Base-by-base conservation (phyloP, 2,888 invertebrate genomes). In the Auanema sp. region DNA sequence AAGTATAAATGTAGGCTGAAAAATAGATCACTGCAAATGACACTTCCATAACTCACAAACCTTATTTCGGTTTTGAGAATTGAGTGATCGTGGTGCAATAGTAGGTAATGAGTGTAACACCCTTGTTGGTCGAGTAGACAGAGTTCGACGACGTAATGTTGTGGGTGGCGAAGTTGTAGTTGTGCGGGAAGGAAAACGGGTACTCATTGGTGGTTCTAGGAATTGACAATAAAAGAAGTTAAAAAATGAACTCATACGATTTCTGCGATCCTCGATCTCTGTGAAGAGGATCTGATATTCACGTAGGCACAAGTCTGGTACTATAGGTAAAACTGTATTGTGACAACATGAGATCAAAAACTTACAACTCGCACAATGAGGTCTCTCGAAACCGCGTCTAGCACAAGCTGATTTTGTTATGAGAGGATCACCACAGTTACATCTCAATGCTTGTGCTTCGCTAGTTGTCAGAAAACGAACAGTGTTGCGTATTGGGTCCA, bases 381-480 rank as follows among this genome's bases (percentile, higher is more conserved):
- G 54, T 16, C 16, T 16, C 12, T 42, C 8, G n/a, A 54, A 21
- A 21, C 33, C 40, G 23, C 52, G 40, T 6, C 52, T n/a, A 12
- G 62, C 62, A 51, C 62, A 62, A 25, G 62, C 62, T 10, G 62
- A 57, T 12, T 41, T 40, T 10, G 62, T 57, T 10, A 42, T 33
- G 14, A 62, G 51, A 10, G 62, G 62, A 47, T 62, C 62, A 10
- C 62, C 62, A 50, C 62, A 62, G 23, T 47, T 49, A 50, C 62
- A 62, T 49, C 50, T n/a, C 24, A 40, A 18, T 8, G 23, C 21
- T 16, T n/a, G 23, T 8, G 51, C 56, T 57, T 62, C 62, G 5
- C 51, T 57, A 47, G 49, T 57, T n/a, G 25, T 12, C 5, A 62
- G 49, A 33, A 62, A 62, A 14, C 57, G 49, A n/a, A 57, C 42